Conservation (phyloP, 2,888 invertebrate species). For the Scaptodrosophila latifasciaeformis region DNA sequence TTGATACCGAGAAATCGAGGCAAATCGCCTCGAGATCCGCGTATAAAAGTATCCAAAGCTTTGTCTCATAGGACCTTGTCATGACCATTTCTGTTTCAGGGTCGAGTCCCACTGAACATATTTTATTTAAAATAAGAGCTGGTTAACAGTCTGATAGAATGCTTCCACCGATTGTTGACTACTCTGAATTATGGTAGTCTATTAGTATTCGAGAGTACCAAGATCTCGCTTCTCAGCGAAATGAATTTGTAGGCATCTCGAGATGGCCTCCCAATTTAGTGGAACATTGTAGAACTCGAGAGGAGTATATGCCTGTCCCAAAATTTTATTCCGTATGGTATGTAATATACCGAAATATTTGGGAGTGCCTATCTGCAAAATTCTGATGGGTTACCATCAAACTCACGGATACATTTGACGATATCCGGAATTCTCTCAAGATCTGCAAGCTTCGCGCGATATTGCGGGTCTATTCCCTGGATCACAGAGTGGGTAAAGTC, state of each 20-base stretch:
- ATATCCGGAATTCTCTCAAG: neutral
- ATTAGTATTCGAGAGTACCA: neutral
- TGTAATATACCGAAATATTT: neutral
- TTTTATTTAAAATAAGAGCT: too few relatives aligned
- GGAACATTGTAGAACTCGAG: conserved; percentile 1
- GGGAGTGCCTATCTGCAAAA: neutral
- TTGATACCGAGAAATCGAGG: neutral
- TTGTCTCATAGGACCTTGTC: too few relatives aligned
- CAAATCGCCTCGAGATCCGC: neutral
- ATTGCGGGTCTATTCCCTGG: neutral
- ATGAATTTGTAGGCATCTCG: neutral
- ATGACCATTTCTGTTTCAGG: too few relatives aligned
- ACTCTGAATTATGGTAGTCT: too few relatives aligned
- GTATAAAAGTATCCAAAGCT: neutral
- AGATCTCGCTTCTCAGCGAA: neutral
- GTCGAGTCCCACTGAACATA: too few relatives aligned
- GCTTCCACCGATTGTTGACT: too few relatives aligned
- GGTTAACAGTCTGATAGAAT: too few relatives aligned
- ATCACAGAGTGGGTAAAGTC: too few relatives aligned
- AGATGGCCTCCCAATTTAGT: neutral
- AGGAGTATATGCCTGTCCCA: neutral
- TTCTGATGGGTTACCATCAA: neutral
- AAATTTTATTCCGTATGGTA: conserved; percentile 1
- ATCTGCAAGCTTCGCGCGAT: neutral
- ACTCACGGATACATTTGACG: neutral